Percentiles rank a stretch among this genome's conserved stretches.
Evolutionary conservation across 1,140 invertebrate genomes (phyloP).

Genomic region (Sycobia sp.): DNA sequence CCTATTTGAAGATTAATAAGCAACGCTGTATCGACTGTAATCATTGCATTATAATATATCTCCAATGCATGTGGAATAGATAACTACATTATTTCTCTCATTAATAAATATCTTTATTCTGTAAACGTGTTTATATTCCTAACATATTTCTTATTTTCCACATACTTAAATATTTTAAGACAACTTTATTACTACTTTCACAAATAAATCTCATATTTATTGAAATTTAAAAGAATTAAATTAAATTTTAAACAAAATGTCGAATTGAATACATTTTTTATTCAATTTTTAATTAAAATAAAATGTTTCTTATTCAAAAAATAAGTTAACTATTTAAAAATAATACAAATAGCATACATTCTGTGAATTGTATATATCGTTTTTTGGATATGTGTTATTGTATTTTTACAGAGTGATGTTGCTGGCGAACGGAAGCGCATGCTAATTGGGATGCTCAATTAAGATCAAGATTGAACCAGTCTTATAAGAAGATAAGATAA

Average conservation of each 20-base stretch:
- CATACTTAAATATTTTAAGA: background rate
- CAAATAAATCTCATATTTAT: background rate
- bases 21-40: constrained; percentile 37
- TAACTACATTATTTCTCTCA: background rate
- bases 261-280: constrained; percentile 31
- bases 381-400: constrained; percentile 30
- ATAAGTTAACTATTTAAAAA: background rate
- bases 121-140: background rate
- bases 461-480: constrained; percentile 30
- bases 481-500: too few relatives aligned
- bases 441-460: constrained; percentile 64
- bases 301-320: background rate
- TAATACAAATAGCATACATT: background rate
- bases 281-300: constrained; percentile 35
- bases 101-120: constrained; percentile 6
- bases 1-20: constrained; percentile 36
- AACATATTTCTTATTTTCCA: background rate
- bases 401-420: constrained; percentile 59
- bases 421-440: constrained; percentile 66
- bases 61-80: constrained; percentile 4
- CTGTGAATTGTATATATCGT: background rate
- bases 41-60: constrained; percentile 30
- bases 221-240: background rate
- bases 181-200: background rate
- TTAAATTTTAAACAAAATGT: background rate